These are phyloP conservation scores for Poecilia picta DNA, from an alignment of 2,797 vertebrate species.

Conservation along the genomic window DNA sequence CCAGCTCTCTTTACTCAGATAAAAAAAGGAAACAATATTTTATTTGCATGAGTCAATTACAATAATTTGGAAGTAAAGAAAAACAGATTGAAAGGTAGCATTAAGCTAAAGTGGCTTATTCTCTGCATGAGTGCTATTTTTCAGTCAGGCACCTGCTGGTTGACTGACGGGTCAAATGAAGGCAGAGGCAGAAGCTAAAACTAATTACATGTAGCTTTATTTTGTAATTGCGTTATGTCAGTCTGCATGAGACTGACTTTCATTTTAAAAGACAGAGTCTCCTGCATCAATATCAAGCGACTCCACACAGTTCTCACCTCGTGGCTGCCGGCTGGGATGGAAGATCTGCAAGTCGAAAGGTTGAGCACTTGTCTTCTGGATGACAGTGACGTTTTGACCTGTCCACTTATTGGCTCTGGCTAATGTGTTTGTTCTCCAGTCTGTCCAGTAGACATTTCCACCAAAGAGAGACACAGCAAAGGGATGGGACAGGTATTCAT, in stretches of 20 bases:
- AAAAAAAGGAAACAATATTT: constrained; percentile 28
- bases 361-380: constrained; percentile 99
- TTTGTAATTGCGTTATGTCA: constrained; percentile 11
- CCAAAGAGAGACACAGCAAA: constrained; percentile 97
- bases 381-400: constrained; percentile 95
- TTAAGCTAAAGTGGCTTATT: constrained; percentile 65
- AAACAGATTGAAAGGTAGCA: constrained; percentile 51
- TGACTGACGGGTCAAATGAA: constrained; percentile 71
- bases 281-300: constrained; percentile 11
- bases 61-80: constrained; percentile 56
- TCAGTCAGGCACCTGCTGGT: constrained; percentile 54
- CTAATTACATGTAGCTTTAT: constrained; percentile 49
- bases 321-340: constrained; percentile 95
- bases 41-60: constrained; percentile 55
- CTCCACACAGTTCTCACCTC: constrained; percentile 76
- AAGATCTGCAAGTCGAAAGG: constrained; percentile 98
- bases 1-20: constrained; percentile 32
- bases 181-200: constrained; percentile 54
- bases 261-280: constrained; percentile 20
- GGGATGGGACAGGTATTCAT: constrained; percentile 97
- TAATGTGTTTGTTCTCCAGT: constrained; percentile 97
- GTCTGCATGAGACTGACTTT: constrained; percentile 12
- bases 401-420: constrained; percentile 99
- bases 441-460: constrained; percentile 97
- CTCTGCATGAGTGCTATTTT: constrained; percentile 66